phyloP scores from a whole-genome alignment of 2,797 vertebrate genomes.

The Enteromius anoplus region DNA sequence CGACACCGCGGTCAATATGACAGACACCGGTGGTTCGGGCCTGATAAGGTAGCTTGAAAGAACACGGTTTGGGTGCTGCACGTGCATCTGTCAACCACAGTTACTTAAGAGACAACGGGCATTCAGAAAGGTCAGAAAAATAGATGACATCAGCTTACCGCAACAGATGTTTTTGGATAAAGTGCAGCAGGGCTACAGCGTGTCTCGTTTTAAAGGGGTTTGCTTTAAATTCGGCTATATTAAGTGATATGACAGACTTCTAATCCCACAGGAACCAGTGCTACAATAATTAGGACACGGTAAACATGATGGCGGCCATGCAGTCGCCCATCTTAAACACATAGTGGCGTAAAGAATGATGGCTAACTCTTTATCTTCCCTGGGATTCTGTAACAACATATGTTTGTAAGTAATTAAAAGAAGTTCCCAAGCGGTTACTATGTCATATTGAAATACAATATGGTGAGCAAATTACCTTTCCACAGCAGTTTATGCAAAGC shows the following conservation, averaged over 20 bases:
- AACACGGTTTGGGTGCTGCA: constrained; percentile 1
- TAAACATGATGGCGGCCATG: constrained; percentile 67
- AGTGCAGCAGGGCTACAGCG: background rate
- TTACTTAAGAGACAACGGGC: constrained; percentile 20
- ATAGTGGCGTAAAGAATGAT: constrained; percentile 60
- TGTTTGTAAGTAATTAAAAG: constrained; percentile 82
- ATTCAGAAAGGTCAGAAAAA: constrained; percentile 34
- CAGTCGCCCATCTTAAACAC: constrained; percentile 43
- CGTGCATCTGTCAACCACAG: constrained; percentile 17
- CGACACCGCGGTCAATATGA: constrained; percentile 43
- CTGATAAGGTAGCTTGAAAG: constrained; percentile 48
- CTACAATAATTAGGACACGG: constrained; percentile 77
- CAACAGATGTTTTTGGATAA: constrained; percentile 20
- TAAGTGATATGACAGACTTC: constrained; percentile 68
- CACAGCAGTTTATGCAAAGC: constrained; percentile 71
- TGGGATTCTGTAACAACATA: constrained; percentile 72
- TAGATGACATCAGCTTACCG: constrained; percentile 31
- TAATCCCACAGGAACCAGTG: constrained; percentile 69
- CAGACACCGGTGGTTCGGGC: constrained; percentile 35
- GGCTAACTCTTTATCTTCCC: constrained; percentile 68
- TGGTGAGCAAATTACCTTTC: constrained; percentile 73
- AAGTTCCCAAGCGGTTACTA: constrained; percentile 72
- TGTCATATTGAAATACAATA: constrained; percentile 77
- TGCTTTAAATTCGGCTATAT: constrained; percentile 26
- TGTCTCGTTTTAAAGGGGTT: constrained; percentile 6